Percentiles rank a stretch among this genome's conserved stretches.
phyloP scores from a whole-genome alignment of 2,797 vertebrate genomes.

The Neolamprologus multifasciatus region DNA sequence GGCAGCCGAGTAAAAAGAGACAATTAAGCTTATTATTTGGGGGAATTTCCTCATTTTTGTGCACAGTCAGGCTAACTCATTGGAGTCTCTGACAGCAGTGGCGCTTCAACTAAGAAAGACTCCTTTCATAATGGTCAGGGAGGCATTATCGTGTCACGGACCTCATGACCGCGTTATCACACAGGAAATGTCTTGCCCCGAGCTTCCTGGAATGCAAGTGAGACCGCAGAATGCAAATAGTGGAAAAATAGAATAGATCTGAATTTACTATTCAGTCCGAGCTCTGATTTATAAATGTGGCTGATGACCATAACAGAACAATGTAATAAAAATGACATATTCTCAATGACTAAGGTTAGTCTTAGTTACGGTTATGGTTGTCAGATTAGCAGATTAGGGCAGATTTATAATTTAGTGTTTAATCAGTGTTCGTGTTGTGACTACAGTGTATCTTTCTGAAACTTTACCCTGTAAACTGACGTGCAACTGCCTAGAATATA shows the following conservation, averaged over 20 bases:
- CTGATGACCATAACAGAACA: neutral
- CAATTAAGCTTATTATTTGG: neutral
- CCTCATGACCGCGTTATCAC: conserved; percentile 55
- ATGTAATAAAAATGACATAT: neutral
- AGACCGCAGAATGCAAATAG: neutral
- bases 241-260: neutral
- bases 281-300: neutral
- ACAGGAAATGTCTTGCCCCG: conserved; percentile 54
- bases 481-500: neutral
- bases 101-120: conserved; percentile 42
- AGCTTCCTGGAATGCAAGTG: conserved; percentile 49
- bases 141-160: conserved; percentile 24
- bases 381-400: neutral
- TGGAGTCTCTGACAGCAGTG: neutral
- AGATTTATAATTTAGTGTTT: neutral
- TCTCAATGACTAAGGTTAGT: neutral
- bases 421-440: neutral
- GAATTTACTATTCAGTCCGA: neutral
- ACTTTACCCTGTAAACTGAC: neutral
- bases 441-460: neutral
- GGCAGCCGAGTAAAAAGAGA: neutral
- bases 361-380: neutral
- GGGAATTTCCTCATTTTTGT: neutral
- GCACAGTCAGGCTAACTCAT: neutral
- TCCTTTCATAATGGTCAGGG: conserved; percentile 40